Evolutionary conservation across 2,797 vertebrate genomes (phyloP), one percentile per base, ranked within the genome.

Genomic region (Brotula barbata): DNA sequence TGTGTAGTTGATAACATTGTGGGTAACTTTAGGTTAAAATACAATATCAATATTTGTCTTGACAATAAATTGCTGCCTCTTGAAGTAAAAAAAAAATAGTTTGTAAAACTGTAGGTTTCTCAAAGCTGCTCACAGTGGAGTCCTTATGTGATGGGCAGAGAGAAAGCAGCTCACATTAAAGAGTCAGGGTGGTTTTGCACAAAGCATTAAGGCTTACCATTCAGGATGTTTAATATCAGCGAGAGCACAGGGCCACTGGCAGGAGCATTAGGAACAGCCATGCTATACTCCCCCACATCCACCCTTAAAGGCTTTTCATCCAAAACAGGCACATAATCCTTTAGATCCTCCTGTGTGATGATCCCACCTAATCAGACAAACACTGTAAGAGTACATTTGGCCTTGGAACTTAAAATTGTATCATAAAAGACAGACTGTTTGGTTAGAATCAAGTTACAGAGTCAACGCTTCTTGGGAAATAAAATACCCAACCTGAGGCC

Each of bases 211-310:
- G 51, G 58, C 83, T 89, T 82, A 98, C 97, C 96, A 63, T 93
- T 92, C 77, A 99, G 83, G 61, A 98, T 96, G 86, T 97, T 95
- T 78, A 99, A 88, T 75, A 98, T 94, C 69, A 99, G 92, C 1
- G 88, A 86, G 42, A 99, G 92, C 68, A 99, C 94, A 0, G 96
- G 94, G 47, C 97, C 97, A 0, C 97, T 95, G 46, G 95, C 87
- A 0, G 96, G 97, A 23, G 94, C 92, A 1, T 78, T 92, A 39
- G 95, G 95, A 5, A 81, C 84, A 43, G 88, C 91, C 81, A 99
- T 85, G 25, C 63, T 90, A 43, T 87, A 92, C 25, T 94, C 91
- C 23, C 95, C 94, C 0, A 99, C 69, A 0, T 70, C 61, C 54
- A 93, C 34, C 9, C 74, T 80, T 22, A 94, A 72, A 1, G 95